phyloP scores from a whole-genome alignment of 2,113 vertebrate species.

The Antechinus stuartii region DNA sequence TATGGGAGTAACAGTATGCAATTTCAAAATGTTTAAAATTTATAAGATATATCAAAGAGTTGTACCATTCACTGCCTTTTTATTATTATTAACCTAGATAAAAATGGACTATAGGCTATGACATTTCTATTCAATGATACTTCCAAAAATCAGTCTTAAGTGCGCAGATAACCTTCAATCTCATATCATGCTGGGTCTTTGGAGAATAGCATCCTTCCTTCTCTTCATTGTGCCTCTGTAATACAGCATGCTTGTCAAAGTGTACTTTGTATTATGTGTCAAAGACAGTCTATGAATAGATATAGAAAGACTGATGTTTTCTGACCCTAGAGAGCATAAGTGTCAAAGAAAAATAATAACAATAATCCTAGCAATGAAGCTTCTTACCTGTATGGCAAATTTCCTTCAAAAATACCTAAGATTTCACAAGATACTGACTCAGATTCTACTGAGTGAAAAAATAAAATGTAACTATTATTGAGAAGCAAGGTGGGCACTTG shows the following conservation, averaged over 20 bases:
- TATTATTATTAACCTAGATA: constrained; percentile 81
- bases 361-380: constrained; percentile 15
- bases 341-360: constrained; percentile 31
- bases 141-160: constrained; percentile 81
- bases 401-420: constrained; percentile 10
- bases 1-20: constrained; percentile 63
- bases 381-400: constrained; percentile 41
- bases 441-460: neutral
- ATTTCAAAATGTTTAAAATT: constrained; percentile 74
- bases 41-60: constrained; percentile 73
- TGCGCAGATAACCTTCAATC: constrained; percentile 83
- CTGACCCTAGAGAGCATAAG: constrained; percentile 23
- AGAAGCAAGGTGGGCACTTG: neutral
- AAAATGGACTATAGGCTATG: constrained; percentile 82
- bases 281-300: neutral
- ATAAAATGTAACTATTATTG: constrained; percentile 12
- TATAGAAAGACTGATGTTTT: neutral
- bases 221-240: constrained; percentile 45
- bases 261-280: neutral
- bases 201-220: constrained; percentile 31
- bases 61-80: constrained; percentile 83
- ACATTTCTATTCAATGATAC: constrained; percentile 82
- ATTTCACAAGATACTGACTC: neutral
- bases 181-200: constrained; percentile 68
- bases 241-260: constrained; percentile 53